Percentiles rank a stretch among this genome's conserved stretches.
phyloP scores from a whole-genome alignment of 2,797 vertebrate genomes.

The Peromyscus attwateri region DNA sequence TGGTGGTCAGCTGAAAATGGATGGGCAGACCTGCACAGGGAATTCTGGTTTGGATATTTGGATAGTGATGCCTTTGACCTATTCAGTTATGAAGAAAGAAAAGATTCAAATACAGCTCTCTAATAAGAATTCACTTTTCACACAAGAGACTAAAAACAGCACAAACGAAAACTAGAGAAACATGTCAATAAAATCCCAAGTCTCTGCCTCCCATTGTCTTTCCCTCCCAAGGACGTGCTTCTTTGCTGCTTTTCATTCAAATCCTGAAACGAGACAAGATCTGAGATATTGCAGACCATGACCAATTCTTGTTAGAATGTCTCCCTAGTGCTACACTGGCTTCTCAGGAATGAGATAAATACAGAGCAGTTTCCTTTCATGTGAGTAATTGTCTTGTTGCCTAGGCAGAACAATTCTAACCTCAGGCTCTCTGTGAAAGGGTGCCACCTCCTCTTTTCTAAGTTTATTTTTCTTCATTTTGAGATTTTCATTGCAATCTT shows the following conservation, averaged over 20 bases:
- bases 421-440: slow-evolving; percentile 54
- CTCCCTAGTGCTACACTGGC: slow-evolving; percentile 56
- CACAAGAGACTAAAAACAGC: not conserved
- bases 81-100: slow-evolving; percentile 41
- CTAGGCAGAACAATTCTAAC: slow-evolving; percentile 71
- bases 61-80: slow-evolving; percentile 16
- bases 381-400: slow-evolving; percentile 72
- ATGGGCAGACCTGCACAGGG: not conserved
- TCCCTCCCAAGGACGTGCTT: slow-evolving; percentile 10
- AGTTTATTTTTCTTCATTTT: slow-evolving; percentile 50
- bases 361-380: slow-evolving; percentile 71
- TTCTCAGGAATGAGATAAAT: slow-evolving; percentile 76
- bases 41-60: not conserved
- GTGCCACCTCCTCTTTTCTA: slow-evolving; percentile 56
- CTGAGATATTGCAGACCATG: slow-evolving; percentile 46
- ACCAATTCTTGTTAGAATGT: slow-evolving; percentile 25
- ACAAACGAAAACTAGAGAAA: slow-evolving; percentile 59
- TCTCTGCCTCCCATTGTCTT: not conserved
- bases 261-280: slow-evolving; percentile 33
- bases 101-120: not conserved
- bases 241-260: slow-evolving; percentile 47
- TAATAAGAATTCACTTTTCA: slow-evolving; percentile 53
- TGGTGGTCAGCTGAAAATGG: not conserved
- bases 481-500: slow-evolving; percentile 62
- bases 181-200: not conserved